Conservation (phyloP, 2,797 vertebrate genomes). For the Masticophis lateralis region DNA sequence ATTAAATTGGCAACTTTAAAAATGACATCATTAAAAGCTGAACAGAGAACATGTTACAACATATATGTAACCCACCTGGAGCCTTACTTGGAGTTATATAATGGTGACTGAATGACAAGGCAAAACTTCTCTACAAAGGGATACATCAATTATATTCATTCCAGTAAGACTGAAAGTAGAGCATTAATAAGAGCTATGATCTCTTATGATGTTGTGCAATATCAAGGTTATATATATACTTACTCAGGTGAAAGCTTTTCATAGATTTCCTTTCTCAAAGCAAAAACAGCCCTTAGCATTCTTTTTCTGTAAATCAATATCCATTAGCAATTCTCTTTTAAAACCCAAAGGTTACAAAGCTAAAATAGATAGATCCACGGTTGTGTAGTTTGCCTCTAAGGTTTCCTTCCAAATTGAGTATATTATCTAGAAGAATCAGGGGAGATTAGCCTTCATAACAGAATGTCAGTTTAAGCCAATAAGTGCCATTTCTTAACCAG, state of each 20-base stretch:
- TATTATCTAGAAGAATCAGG: neutral
- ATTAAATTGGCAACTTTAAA: neutral
- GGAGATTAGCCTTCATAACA: neutral
- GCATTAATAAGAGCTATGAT: neutral
- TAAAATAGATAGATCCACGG: neutral
- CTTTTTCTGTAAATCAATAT: neutral
- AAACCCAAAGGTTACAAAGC: neutral
- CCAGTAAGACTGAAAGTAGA: neutral
- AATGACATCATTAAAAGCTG: neutral
- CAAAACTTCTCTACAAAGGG: neutral
- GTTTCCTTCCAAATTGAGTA: neutral
- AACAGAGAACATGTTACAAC: neutral
- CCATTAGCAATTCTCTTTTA: neutral
- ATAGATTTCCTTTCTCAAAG: neutral
- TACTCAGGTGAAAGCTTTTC: neutral
- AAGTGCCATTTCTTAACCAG: neutral
- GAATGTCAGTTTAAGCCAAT: neutral
- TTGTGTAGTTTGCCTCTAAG: neutral
- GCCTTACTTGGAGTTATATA: neutral
- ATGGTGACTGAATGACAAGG: neutral
- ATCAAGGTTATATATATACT: neutral
- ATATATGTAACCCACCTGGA: neutral
- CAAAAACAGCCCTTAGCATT: neutral
- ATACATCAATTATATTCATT: neutral
- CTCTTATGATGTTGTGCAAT: neutral